Evolutionary conservation across 2,888 invertebrate species (phyloP).

Genomic region (Thalpophila matura): DNA sequence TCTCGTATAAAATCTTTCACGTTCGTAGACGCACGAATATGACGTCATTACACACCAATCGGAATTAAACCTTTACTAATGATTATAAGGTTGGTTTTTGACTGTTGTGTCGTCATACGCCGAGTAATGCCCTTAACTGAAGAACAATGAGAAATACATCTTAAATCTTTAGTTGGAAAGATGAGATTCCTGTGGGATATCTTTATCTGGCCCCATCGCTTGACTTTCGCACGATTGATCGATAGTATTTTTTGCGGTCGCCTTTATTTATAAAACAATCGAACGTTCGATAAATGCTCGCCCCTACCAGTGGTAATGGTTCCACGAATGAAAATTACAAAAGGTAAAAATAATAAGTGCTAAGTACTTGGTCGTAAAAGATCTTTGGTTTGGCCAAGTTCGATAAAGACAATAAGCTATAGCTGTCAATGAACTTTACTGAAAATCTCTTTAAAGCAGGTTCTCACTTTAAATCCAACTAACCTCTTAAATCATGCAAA

Average conservation of each 20-base stretch:
- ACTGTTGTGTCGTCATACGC: slow-evolving; percentile 52
- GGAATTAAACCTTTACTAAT: slow-evolving; percentile 64
- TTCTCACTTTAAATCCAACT: too few relatives aligned
- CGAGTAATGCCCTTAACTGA: slow-evolving; percentile 68
- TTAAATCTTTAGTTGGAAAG: slow-evolving; percentile 62
- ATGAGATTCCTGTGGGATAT: slow-evolving; percentile 61
- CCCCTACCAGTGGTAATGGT: slow-evolving; percentile 81
- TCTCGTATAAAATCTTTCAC: slow-evolving; percentile 89
- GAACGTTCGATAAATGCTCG: slow-evolving; percentile 87
- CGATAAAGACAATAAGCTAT: neutral
- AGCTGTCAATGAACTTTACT: neutral
- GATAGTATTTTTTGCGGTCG: slow-evolving; percentile 89
- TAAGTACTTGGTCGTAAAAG: slow-evolving; percentile 71
- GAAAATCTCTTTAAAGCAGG: too few relatives aligned
- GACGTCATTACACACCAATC: slow-evolving; percentile 72
- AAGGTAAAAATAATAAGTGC: slow-evolving; percentile 48
- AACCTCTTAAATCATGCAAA: too few relatives aligned
- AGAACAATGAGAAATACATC: slow-evolving; percentile 65
- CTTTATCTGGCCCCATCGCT: slow-evolving; percentile 83
- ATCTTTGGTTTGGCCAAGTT: slow-evolving; percentile 27
- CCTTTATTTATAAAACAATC: slow-evolving; percentile 91
- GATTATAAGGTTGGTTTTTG: slow-evolving; percentile 67
- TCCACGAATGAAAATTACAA: slow-evolving; percentile 49
- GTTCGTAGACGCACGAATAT: slow-evolving; percentile 86
- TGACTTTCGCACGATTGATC: slow-evolving; percentile 90